phyloP scores from a whole-genome alignment of 2,797 vertebrate species.

The Scolopax bukidnonensis region DNA sequence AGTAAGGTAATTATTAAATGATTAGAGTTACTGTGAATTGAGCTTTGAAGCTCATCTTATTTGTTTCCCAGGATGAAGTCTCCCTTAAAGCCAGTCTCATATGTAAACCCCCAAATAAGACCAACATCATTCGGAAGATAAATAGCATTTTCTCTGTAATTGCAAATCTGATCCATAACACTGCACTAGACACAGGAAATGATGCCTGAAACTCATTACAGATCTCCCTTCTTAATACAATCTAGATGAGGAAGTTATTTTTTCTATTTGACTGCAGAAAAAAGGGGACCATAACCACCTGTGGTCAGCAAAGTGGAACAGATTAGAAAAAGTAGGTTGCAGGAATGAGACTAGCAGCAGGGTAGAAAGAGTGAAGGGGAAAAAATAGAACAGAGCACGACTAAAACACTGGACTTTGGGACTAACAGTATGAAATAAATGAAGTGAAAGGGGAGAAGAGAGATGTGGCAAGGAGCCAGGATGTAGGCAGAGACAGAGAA shows the following conservation, averaged over 20 bases:
- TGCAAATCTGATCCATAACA: background rate
- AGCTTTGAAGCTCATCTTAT: background rate
- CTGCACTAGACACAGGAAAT: background rate
- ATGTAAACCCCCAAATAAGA: background rate
- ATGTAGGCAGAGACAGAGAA: background rate
- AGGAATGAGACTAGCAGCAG: constrained; percentile 21
- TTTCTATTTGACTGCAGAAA: background rate
- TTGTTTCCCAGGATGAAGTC: background rate
- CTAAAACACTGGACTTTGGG: background rate
- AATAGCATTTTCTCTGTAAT: background rate
- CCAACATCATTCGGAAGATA: background rate
- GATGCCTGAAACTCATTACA: background rate
- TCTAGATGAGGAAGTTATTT: background rate
- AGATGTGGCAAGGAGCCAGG: background rate
- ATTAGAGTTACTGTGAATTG: background rate
- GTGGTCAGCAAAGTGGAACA: constrained; percentile 42
- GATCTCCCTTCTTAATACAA: background rate
- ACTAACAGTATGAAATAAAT: constrained; percentile 24
- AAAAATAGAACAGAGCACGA: background rate
- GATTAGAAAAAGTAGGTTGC: constrained; percentile 39
- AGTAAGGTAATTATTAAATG: background rate
- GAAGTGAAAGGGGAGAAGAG: background rate
- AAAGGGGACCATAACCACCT: background rate
- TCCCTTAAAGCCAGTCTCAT: background rate
- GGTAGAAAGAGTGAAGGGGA: background rate